These are phyloP conservation scores for Ochropleura plecta DNA, from an alignment of 2,888 invertebrate genomes.

Conservation along the genomic window DNA sequence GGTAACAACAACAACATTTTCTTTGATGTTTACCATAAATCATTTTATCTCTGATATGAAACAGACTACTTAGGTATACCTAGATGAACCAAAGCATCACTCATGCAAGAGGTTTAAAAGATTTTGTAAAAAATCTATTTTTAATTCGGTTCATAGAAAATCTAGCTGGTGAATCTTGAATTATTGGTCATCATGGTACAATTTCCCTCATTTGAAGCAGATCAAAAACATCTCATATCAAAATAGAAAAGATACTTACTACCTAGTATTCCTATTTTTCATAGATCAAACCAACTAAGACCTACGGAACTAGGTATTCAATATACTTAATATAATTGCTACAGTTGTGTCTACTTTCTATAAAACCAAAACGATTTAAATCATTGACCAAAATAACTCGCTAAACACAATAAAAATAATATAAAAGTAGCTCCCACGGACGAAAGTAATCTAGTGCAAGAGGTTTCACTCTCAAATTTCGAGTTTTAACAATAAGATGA, in stretches of 20 bases:
- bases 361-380: constrained; percentile 16
- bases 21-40: constrained; percentile 18
- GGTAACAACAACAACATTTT: neutral
- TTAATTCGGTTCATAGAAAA: neutral
- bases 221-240: neutral
- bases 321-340: neutral
- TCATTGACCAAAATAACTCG: constrained; percentile 1
- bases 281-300: neutral
- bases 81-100: neutral
- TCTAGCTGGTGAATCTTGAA: neutral
- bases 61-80: constrained; percentile 18
- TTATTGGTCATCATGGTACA: neutral
- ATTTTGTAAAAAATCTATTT: constrained; percentile 11
- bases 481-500: constrained; percentile 44
- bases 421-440: constrained; percentile 52
- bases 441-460: constrained; percentile 56
- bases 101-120: constrained; percentile 12
- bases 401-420: constrained; percentile 29
- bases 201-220: neutral
- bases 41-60: constrained; percentile 26
- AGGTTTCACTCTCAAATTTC: constrained; percentile 60
- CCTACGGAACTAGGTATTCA: neutral
- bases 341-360: constrained; percentile 12
- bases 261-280: neutral
- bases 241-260: too few relatives aligned